Evolutionary conservation across 1,140 invertebrate genomes (phyloP), one percentile per base, ranked within the genome.

Genomic region (Hycleus phaleratus): DNA sequence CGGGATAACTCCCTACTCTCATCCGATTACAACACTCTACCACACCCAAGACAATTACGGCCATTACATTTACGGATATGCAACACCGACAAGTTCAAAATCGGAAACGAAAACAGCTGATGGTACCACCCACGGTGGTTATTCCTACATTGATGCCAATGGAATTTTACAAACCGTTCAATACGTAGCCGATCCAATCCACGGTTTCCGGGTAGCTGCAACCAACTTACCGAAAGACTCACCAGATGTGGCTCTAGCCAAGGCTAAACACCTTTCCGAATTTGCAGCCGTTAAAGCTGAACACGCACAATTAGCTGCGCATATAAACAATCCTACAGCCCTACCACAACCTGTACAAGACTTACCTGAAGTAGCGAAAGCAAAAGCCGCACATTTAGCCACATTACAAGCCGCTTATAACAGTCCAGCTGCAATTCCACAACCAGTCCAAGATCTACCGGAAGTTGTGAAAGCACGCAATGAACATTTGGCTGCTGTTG

Each of bases 61-160:
- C 1, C 81, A 82, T 61, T 82, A 81, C 63, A 75, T 76, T 54
- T 88, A 87, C 68, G 85, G 83, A 10, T 87, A 87, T 66, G 72
- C 79, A 2, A 84, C 84, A 51, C 83, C 82, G 50, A 79, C 80
- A 32, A 82, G 80, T 61, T 75, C 82, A 54, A 86, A 86, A 71
- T 79, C 77, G 40, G 85, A 87, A 73, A 75, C 78, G 3, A 79
- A 81, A 57, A 78, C 81, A 9, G 70, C 80, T 32, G 83, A 86
- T 68, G 85, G 85, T 8, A 78, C 82, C 26, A 86, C 84, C 4
- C 78, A 78, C 6, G 85, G 85, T 26, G 80, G 79, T 40, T 87
- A 85, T 67, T 83, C 81, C 51, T 87, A 87, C 67, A 73, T 86
- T 11, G 86, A 88, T 69, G 78, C 80, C 10, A 77, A 86, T 66